Conservation (phyloP, 1,140 invertebrate species). For the Drosophila nikananu region DNA sequence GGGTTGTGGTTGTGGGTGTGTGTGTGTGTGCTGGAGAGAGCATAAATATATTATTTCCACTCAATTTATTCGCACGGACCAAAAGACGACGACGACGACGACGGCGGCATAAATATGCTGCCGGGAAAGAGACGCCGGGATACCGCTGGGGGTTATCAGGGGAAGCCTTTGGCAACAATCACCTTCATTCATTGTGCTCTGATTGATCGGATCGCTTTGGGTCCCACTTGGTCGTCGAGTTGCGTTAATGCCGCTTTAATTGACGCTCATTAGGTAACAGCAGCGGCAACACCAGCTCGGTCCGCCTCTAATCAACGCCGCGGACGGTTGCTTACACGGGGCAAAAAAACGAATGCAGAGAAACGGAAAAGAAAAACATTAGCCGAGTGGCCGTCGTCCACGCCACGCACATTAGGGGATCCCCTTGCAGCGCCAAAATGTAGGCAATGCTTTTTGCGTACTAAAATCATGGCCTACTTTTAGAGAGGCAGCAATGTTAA, state of each 20-base stretch:
- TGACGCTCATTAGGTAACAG: constrained; percentile 64
- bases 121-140: neutral
- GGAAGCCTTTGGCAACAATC: constrained; percentile 28
- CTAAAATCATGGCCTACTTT: neutral
- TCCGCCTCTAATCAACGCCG: constrained; percentile 18
- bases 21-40: constrained; percentile 17
- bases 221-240: constrained; percentile 35
- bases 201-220: constrained; percentile 64
- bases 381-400: too few species aligned
- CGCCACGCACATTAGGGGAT: neutral
- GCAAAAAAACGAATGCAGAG: neutral
- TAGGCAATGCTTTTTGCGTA: constrained; percentile 1
- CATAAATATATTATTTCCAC: constrained; percentile 71
- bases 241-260: constrained; percentile 73
- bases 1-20: too few species aligned
- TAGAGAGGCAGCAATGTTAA: neutral
- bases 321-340: neutral
- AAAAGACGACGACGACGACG: neutral
- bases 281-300: constrained; percentile 6
- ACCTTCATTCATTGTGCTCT: constrained; percentile 48
- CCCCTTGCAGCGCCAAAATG: neutral
- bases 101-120: constrained; percentile 22
- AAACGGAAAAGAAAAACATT: neutral
- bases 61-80: constrained; percentile 71
- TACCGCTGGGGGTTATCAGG: constrained; percentile 3